These are phyloP conservation scores for Smutsia temminckii DNA, from an alignment of 2,797 vertebrate genomes.

Conservation along the genomic window DNA sequence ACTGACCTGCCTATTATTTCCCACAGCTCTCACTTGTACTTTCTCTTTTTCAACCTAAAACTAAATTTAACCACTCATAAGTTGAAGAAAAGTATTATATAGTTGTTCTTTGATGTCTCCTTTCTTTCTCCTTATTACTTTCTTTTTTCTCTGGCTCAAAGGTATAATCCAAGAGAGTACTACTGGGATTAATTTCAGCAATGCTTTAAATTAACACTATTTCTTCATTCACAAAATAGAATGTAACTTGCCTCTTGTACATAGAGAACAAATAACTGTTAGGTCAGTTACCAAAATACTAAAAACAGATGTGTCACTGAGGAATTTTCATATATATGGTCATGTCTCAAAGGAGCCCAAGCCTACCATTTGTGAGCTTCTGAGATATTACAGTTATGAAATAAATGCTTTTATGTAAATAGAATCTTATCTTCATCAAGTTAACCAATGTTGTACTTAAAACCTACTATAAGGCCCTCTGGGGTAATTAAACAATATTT, in stretches of 20 bases:
- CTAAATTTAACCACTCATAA: slow-evolving; percentile 48
- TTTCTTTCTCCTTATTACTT: neutral
- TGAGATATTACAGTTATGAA: neutral
- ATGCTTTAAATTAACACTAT: neutral
- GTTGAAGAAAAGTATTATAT: neutral
- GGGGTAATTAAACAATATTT: neutral
- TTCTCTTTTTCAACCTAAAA: slow-evolving; percentile 57
- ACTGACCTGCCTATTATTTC: slow-evolving; percentile 75
- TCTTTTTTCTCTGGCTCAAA: neutral
- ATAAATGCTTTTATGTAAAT: neutral
- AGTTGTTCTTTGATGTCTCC: neutral
- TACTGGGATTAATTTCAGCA: neutral
- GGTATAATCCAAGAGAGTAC: neutral
- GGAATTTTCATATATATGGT: neutral
- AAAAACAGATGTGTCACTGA: neutral
- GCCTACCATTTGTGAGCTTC: neutral
- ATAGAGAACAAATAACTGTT: neutral
- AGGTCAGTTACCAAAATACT: neutral
- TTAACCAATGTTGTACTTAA: neutral
- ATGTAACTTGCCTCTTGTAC: neutral
- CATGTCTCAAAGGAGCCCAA: neutral
- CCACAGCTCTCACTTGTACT: slow-evolving; percentile 33
- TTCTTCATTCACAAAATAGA: neutral
- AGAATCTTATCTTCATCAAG: neutral
- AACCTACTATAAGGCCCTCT: neutral